Evolutionary conservation across 2,888 invertebrate genomes (phyloP).

Genomic region (Hypena proboscidalis): DNA sequence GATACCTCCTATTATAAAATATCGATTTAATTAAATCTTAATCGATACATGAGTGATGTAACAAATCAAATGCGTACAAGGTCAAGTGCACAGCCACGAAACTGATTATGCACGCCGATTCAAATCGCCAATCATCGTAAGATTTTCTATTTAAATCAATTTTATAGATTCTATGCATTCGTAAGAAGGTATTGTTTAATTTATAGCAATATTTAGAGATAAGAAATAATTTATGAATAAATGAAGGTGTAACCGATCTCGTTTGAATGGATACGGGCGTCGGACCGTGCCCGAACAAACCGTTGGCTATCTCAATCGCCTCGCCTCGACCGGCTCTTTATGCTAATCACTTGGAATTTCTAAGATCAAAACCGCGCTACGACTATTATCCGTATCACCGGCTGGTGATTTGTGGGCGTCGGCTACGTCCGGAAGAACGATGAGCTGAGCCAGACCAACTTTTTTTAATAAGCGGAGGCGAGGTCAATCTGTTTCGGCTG

Average conservation of each 20-base stretch:
- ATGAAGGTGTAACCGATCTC: constrained; percentile 44
- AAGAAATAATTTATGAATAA: constrained; percentile 43
- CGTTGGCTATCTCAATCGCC: constrained; percentile 58
- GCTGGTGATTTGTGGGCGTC: constrained; percentile 62
- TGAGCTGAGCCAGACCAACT: constrained; percentile 51
- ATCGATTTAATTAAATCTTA: constrained; percentile 16
- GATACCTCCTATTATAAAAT: constrained; percentile 1
- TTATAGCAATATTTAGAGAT: constrained; percentile 34
- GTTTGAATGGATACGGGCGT: constrained; percentile 41
- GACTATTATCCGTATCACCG: constrained; percentile 50
- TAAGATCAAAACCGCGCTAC: constrained; percentile 51
- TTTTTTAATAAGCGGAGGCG: constrained; percentile 53
- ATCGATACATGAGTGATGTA: constrained; percentile 47
- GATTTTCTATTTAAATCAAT: constrained; percentile 19
- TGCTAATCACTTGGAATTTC: constrained; percentile 66
- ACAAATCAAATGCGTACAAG: constrained; percentile 50
- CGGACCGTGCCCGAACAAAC: constrained; percentile 43
- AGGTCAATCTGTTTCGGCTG: constrained; percentile 60
- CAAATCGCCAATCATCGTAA: constrained; percentile 41
- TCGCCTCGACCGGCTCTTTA: constrained; percentile 59
- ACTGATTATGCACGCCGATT: constrained; percentile 55
- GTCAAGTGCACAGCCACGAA: constrained; percentile 62
- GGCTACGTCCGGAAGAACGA: constrained; percentile 63
- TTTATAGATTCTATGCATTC: constrained; percentile 31
- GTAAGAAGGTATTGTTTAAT: constrained; percentile 33